phyloP scores from a whole-genome alignment of 2,888 invertebrate genomes.

The Nomada goodeniana region DNA sequence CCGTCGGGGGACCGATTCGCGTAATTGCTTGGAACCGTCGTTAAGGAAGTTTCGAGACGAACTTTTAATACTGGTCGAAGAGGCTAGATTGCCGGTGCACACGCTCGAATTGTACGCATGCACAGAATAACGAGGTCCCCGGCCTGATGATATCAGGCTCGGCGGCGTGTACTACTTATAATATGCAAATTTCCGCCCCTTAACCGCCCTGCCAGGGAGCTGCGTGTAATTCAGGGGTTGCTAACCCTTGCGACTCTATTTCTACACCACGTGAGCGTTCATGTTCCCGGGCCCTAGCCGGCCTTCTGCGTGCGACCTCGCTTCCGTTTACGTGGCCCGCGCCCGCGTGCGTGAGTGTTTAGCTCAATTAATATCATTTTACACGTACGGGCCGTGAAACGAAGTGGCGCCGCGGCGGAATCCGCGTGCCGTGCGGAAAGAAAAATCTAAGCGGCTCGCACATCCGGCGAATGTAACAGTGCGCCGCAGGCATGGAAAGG shows the following conservation, averaged over 20 bases:
- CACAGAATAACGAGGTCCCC: conserved; percentile 81
- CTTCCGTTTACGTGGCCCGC: conserved; percentile 29
- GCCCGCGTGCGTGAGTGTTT: conserved; percentile 46
- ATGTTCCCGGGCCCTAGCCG: conserved; percentile 36
- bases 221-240: conserved; percentile 78
- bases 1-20: conserved; percentile 20
- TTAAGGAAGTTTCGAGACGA: conserved; percentile 58
- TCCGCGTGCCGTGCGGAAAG: conserved; percentile 1
- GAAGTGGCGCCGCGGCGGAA: conserved; percentile 21
- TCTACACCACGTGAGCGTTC: conserved; percentile 71
- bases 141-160: conserved; percentile 79
- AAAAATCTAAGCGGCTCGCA: background rate
- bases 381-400: conserved; percentile 36
- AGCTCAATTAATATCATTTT: conserved; percentile 78
- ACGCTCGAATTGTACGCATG: conserved; percentile 79
- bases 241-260: conserved; percentile 79
- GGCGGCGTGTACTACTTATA: conserved; percentile 83
- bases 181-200: conserved; percentile 82
- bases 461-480: background rate
- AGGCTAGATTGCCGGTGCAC: conserved; percentile 69
- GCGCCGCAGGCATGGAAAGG: background rate
- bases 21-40: conserved; percentile 40
- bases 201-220: conserved; percentile 67
- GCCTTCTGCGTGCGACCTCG: conserved; percentile 38
- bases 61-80: conserved; percentile 62